These are phyloP conservation scores for Zapornia atra DNA, from an alignment of 2,113 vertebrate species.

Conservation along the genomic window DNA sequence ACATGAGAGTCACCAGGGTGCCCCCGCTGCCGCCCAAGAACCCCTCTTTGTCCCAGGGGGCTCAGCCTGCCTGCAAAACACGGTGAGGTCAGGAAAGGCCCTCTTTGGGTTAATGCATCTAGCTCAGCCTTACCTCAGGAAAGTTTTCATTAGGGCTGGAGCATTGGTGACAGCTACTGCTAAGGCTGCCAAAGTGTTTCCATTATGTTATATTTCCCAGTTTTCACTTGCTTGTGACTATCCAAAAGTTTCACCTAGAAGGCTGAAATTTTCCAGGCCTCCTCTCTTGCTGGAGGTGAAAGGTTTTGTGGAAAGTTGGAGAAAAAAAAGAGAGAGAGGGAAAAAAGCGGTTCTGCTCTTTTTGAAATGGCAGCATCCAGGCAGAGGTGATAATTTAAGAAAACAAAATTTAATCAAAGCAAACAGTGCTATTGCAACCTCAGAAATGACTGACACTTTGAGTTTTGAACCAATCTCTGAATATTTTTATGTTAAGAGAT, in stretches of 20 bases:
- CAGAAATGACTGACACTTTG: background rate
- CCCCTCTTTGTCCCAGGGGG: accelerated
- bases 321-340: background rate
- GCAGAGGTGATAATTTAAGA: background rate
- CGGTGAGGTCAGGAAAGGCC: background rate
- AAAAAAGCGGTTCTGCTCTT: background rate
- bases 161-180: background rate
- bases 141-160: slow-evolving; percentile 64
- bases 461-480: background rate
- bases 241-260: slow-evolving; percentile 64
- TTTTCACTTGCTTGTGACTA: slow-evolving; percentile 11
- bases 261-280: slow-evolving; percentile 62
- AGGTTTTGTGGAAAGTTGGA: background rate
- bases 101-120: background rate
- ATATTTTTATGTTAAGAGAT: background rate
- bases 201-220: slow-evolving; percentile 58
- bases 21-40: accelerated
- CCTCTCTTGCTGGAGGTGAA: slow-evolving; percentile 1
- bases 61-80: background rate
- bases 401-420: background rate
- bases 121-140: slow-evolving; percentile 14
- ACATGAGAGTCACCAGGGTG: background rate
- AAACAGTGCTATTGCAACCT: background rate
- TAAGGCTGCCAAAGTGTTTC: slow-evolving; percentile 49
- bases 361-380: background rate